A percentile compares a stretch with the other conserved stretches of the same genome.
phyloP scores from a whole-genome alignment of 1,140 invertebrate genomes.

The Branchinecta lynchi region DNA sequence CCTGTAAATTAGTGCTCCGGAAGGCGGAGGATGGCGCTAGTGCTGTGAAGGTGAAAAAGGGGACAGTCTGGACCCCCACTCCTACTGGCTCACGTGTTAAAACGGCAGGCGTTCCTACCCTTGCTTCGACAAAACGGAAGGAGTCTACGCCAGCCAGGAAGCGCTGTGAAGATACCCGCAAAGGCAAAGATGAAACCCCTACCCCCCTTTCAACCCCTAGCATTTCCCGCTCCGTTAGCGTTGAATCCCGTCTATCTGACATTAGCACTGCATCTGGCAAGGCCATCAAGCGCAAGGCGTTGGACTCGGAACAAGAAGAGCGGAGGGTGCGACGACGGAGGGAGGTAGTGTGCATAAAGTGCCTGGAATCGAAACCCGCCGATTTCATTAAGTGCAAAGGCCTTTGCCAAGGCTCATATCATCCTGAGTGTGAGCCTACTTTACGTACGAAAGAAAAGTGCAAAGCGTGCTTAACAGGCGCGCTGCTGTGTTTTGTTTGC shows the following conservation, averaged over 20 bases:
- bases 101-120: no score
- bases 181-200: background rate
- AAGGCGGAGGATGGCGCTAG: no score
- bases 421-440: background rate
- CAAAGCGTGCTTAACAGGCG: background rate
- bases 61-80: no score
- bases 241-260: slow-evolving; percentile 2
- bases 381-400: background rate
- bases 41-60: no score
- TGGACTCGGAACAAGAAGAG: no score
- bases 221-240: background rate
- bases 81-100: no score
- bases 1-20: no score
- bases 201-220: background rate
- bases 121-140: no score
- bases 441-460: background rate
- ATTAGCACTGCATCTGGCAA: background rate
- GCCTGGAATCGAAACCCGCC: background rate
- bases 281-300: no score
- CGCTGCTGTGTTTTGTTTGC: background rate
- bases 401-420: background rate
- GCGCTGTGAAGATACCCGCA: no score
- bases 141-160: no score
- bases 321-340: background rate
- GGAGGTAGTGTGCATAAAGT: background rate